phyloP scores from a whole-genome alignment of 2,113 vertebrate genomes.

The Ancistrus triradiatus region DNA sequence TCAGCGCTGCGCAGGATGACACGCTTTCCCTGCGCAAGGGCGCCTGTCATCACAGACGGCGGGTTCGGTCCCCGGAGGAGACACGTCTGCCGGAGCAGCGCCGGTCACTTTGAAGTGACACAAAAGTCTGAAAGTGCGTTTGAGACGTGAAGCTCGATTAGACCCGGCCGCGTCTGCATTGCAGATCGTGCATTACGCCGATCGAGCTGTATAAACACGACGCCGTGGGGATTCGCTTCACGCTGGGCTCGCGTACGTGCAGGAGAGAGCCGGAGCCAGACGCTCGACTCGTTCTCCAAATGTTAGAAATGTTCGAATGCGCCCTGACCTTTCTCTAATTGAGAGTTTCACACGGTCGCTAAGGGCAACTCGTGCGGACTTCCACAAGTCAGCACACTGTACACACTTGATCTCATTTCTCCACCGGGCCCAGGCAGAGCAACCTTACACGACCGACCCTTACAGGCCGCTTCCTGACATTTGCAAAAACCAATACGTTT shows the following conservation, averaged over 20 bases:
- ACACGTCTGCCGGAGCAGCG: conserved; percentile 24
- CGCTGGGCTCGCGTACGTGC: background rate
- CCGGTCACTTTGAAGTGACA: conserved; percentile 39
- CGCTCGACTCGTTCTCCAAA: conserved; percentile 14
- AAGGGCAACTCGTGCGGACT: conserved; percentile 22
- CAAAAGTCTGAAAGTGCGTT: conserved; percentile 23
- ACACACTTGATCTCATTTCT: conserved; percentile 33
- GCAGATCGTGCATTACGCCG: background rate
- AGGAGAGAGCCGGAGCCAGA: conserved; percentile 5
- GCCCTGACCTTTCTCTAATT: conserved; percentile 38
- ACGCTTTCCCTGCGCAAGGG: conserved; percentile 30
- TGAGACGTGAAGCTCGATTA: conserved; percentile 17
- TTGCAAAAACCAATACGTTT: no score
- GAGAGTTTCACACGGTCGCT: conserved; percentile 30
- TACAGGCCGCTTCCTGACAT: conserved; percentile 1
- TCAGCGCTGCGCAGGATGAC: conserved; percentile 14
- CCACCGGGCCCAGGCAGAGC: background rate
- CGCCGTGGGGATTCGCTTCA: background rate
- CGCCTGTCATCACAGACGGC: conserved; percentile 31
- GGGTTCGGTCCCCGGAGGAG: conserved; percentile 28
- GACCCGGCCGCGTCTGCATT: conserved; percentile 2
- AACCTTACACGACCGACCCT: background rate
- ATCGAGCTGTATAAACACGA: background rate
- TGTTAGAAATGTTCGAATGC: conserved; percentile 23
- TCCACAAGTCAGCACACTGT: no score